Conservation (phyloP, 2,113 vertebrate genomes). For the Charadrius vociferus region DNA sequence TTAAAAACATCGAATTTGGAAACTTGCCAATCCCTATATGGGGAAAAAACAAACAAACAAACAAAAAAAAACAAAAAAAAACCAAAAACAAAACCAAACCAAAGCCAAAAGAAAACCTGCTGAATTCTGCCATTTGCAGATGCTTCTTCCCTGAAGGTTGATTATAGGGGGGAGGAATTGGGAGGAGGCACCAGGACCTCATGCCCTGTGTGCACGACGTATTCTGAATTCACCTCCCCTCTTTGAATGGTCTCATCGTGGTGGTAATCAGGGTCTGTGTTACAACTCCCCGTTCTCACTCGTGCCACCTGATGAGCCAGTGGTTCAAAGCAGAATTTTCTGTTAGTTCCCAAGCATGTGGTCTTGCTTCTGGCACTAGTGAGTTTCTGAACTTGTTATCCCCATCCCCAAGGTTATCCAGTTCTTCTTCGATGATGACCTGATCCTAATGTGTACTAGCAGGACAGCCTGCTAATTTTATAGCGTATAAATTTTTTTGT, state of each 20-base stretch:
- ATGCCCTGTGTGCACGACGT: accelerated
- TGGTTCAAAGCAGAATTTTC: not conserved
- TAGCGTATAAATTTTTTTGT: not conserved
- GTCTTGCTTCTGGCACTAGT: not conserved
- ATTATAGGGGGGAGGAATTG: not conserved
- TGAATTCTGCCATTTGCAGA: not conserved
- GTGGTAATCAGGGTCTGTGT: not conserved
- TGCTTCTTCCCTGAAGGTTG: not conserved
- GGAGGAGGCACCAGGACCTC: not conserved
- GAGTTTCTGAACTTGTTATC: not conserved
- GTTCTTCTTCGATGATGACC: not conserved
- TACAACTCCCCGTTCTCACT: not conserved
- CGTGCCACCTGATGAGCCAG: not conserved
- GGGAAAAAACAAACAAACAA: too few species aligned
- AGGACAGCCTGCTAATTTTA: not conserved
- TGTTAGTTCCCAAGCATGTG: not conserved
- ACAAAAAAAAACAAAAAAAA: not conserved
- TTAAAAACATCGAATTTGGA: not conserved
- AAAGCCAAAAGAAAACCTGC: not conserved
- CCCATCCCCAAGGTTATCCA: not conserved
- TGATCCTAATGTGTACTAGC: not conserved
- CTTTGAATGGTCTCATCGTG: not conserved
- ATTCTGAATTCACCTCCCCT: not conserved
- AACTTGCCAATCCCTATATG: not conserved
- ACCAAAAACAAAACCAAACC: not conserved